These are phyloP conservation scores for Stenopsyche tienmushanensis DNA, from an alignment of 1,140 invertebrate genomes.

Conservation along the genomic window DNA sequence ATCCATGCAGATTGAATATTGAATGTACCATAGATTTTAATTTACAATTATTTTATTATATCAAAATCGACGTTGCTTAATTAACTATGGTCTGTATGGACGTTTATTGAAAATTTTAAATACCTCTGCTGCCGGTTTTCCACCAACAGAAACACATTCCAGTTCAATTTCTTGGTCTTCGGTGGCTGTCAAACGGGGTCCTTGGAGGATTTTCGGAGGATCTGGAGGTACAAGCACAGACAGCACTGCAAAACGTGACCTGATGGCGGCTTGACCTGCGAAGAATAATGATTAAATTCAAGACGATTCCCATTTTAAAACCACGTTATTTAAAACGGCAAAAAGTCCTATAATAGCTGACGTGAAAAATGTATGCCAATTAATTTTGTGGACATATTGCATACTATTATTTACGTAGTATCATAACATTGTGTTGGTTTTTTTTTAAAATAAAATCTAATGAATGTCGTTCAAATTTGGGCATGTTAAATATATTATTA, in stretches of 20 bases:
- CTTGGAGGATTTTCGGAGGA: slow-evolving; percentile 71
- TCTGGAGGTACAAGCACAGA: slow-evolving; percentile 76
- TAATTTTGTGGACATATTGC: too few relatives aligned
- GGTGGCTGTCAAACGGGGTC: slow-evolving; percentile 66
- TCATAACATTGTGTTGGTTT: too few relatives aligned
- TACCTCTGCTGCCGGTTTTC: slow-evolving; percentile 79
- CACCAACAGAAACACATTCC: slow-evolving; percentile 73
- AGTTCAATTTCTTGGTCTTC: slow-evolving; percentile 75
- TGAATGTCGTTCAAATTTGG: too few relatives aligned
- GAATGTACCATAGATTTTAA: too few relatives aligned
- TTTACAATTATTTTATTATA: too few relatives aligned
- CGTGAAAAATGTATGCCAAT: slow-evolving; percentile 1
- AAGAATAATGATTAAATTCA: slow-evolving; percentile 17
- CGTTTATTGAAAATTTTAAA: too few relatives aligned
- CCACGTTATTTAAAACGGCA: background rate
- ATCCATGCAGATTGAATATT: too few relatives aligned
- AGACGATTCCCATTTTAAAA: background rate
- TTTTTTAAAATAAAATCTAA: too few relatives aligned
- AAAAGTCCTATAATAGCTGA: background rate
- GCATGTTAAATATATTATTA: too few relatives aligned
- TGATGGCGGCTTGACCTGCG: slow-evolving; percentile 59
- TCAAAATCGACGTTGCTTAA: too few relatives aligned
- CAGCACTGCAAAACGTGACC: slow-evolving; percentile 67
- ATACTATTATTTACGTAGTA: too few relatives aligned
- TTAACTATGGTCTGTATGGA: too few relatives aligned